phyloP scores from a whole-genome alignment of 2,888 invertebrate genomes.

The Creontiades dilutus region DNA sequence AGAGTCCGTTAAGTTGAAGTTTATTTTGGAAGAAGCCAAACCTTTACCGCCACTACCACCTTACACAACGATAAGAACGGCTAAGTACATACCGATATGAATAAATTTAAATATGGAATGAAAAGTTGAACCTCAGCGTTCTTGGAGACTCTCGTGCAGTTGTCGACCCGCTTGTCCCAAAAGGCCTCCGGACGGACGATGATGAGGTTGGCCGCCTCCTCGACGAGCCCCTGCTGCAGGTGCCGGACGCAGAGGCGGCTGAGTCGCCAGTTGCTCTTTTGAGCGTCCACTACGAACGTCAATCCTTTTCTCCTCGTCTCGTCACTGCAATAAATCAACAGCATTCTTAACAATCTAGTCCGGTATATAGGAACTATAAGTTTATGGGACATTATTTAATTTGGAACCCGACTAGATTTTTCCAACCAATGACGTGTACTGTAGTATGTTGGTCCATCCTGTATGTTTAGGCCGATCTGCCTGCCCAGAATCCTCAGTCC shows the following conservation, averaged over 20 bases:
- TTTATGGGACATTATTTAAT: too few relatives aligned
- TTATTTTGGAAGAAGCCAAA: too few relatives aligned
- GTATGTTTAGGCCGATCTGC: too few relatives aligned
- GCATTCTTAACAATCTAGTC: too few relatives aligned
- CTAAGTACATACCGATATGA: neutral
- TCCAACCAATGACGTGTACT: too few relatives aligned
- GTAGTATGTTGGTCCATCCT: too few relatives aligned
- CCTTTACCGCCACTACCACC: too few relatives aligned
- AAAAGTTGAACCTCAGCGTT: constrained; percentile 53
- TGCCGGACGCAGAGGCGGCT: constrained; percentile 83
- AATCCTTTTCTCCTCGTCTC: constrained; percentile 81
- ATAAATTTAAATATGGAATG: neutral
- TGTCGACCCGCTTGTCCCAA: constrained; percentile 87
- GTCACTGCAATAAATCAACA: constrained; percentile 78
- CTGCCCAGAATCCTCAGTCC: too few relatives aligned
- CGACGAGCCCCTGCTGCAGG: constrained; percentile 80
- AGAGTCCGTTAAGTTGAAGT: too few relatives aligned
- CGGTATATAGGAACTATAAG: too few relatives aligned
- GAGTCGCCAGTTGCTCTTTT: constrained; percentile 83
- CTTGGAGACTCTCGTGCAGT: constrained; percentile 81
- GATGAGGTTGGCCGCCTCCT: constrained; percentile 79
- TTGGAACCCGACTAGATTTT: too few relatives aligned
- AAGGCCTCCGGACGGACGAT: constrained; percentile 87
- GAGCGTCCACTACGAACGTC: constrained; percentile 83
- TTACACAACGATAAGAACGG: too few relatives aligned